Conservation (phyloP, 2,113 vertebrate species). For the Cynopterus brachyotis region DNA sequence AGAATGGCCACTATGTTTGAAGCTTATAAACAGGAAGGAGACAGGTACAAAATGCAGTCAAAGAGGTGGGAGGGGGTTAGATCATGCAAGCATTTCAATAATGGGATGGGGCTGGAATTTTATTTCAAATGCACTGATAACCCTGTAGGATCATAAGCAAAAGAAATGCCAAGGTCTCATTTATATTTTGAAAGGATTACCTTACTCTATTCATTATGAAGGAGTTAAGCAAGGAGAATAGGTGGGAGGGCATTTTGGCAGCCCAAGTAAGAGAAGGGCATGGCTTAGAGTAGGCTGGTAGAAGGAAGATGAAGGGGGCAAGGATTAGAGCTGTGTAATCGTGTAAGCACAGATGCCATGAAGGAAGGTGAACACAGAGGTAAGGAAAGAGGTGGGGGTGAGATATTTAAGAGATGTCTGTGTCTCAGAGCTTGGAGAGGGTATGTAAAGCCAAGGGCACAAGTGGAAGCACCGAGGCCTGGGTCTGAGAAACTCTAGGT, state of each 20-base stretch:
- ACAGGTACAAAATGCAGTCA: not conserved
- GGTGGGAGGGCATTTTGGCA: not conserved
- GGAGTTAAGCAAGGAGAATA: not conserved
- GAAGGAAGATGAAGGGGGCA: not conserved
- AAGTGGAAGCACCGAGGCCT: not conserved
- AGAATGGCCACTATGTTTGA: not conserved
- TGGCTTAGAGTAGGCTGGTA: not conserved
- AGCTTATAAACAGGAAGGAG: not conserved
- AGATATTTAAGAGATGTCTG: not conserved
- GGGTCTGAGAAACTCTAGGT: not conserved
- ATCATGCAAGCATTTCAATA: not conserved
- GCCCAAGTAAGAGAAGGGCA: not conserved
- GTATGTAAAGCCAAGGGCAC: not conserved
- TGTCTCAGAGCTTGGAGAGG: not conserved
- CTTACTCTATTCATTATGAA: not conserved
- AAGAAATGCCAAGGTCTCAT: not conserved
- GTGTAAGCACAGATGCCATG: not conserved
- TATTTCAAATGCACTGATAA: not conserved
- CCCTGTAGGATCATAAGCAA: not conserved
- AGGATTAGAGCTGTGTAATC: not conserved
- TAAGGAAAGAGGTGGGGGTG: not conserved
- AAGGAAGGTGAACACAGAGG: not conserved
- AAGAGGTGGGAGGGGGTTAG: not conserved
- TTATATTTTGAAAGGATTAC: not conserved
- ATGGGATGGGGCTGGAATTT: not conserved